Evolutionary conservation across 2,888 invertebrate species (phyloP).

Genomic region (Synergus laeviventris): DNA sequence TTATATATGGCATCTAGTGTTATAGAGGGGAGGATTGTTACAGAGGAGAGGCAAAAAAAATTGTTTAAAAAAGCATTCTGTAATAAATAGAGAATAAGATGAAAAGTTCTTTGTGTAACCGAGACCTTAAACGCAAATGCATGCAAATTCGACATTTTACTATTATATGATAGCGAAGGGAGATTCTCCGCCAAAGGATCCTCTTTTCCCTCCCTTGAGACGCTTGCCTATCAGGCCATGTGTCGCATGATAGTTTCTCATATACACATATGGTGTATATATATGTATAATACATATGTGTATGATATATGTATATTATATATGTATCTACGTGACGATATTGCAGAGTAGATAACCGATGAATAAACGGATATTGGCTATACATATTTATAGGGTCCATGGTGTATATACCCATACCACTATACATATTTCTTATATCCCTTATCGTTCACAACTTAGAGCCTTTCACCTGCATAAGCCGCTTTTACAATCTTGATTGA

Average conservation of each 20-base stretch:
- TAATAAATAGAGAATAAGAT: constrained; percentile 6
- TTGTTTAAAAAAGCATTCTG: too few species aligned
- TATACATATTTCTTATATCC: constrained; percentile 22
- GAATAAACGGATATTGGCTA: constrained; percentile 69
- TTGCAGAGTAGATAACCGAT: constrained; percentile 62
- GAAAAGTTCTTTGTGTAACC: constrained; percentile 57
- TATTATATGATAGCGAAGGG: constrained; percentile 56
- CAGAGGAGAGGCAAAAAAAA: too few species aligned
- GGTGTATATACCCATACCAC: constrained; percentile 1
- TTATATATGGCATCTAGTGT: too few species aligned
- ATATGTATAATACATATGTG: too few species aligned
- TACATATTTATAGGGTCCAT: constrained; percentile 67
- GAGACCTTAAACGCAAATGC: constrained; percentile 68
- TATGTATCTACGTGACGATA: constrained; percentile 64
- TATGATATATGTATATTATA: too few species aligned
- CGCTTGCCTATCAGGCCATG: constrained; percentile 47
- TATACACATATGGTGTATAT: constrained; percentile 41
- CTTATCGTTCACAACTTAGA: background rate
- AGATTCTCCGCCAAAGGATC: constrained; percentile 62
- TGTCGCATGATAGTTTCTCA: constrained; percentile 49
- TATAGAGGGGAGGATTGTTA: too few species aligned
- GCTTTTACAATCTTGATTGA: constrained; percentile 21
- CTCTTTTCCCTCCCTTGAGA: constrained; percentile 55
- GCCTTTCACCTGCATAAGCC: constrained; percentile 5
- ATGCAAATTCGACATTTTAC: constrained; percentile 71